phyloP scores from a whole-genome alignment of 2,113 vertebrate species.

The Chaenogobius annularis region DNA sequence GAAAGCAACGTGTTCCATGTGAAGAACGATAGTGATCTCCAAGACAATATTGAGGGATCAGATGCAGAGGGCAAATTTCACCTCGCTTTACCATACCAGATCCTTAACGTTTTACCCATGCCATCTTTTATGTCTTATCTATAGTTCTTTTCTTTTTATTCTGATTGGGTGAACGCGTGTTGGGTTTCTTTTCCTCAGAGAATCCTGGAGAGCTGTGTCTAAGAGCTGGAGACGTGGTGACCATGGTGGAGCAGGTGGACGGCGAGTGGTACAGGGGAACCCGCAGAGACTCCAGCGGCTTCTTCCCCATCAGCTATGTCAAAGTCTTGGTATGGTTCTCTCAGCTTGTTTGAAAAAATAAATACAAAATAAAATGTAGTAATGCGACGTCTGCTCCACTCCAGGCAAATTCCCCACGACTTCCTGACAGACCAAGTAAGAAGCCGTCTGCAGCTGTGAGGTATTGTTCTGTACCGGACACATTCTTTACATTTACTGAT shows the following conservation, averaged over 20 bases:
- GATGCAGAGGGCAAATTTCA: too few species aligned
- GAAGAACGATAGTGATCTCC: too few species aligned
- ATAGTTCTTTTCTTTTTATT: too few species aligned
- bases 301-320: slow-evolving; percentile 88
- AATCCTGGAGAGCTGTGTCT: slow-evolving; percentile 86
- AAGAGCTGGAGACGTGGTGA: slow-evolving; percentile 84
- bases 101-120: too few species aligned
- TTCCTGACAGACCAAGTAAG: slow-evolving; percentile 65
- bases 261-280: slow-evolving; percentile 89
- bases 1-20: background rate
- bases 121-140: too few species aligned
- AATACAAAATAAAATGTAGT: background rate
- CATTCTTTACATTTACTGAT: too few species aligned
- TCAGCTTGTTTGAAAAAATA: background rate
- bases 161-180: too few species aligned
- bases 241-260: slow-evolving; percentile 86
- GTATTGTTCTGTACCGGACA: slow-evolving; percentile 54
- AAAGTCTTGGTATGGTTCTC: slow-evolving; percentile 83
- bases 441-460: slow-evolving; percentile 64
- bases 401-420: slow-evolving; percentile 78
- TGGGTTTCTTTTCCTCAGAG: slow-evolving; percentile 72
- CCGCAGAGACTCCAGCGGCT: slow-evolving; percentile 81
- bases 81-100: too few species aligned
- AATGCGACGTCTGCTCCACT: slow-evolving; percentile 12
- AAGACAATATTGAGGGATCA: too few species aligned